These are phyloP conservation scores for Cyclargus thomasi DNA, from an alignment of 1,140 invertebrate genomes.

Conservation along the genomic window DNA sequence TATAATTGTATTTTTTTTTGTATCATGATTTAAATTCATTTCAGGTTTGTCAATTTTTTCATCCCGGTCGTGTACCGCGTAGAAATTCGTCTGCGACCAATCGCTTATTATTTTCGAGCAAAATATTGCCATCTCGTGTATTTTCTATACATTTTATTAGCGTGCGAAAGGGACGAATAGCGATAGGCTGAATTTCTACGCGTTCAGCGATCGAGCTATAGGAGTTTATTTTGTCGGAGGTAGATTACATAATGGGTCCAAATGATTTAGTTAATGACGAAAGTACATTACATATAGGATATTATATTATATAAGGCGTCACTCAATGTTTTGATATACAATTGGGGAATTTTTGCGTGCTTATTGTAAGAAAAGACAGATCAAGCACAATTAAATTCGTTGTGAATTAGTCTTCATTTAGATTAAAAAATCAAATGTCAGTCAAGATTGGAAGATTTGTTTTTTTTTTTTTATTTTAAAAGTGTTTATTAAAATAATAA, in stretches of 20 bases:
- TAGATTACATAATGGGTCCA: constrained; percentile 3
- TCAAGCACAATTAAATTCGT: not conserved
- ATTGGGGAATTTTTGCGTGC: no score
- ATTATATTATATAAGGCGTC: not conserved
- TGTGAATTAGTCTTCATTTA: not conserved
- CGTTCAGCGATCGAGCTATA: not conserved
- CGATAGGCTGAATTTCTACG: no score
- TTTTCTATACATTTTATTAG: no score
- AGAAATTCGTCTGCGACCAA: no score
- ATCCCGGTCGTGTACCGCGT: no score
- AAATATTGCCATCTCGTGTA: no score
- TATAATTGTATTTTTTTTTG: not conserved
- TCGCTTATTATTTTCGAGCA: no score
- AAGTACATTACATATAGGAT: constrained; percentile 7
- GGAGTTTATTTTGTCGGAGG: not conserved
- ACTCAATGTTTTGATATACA: no score
- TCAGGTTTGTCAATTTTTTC: not conserved
- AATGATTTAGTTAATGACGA: not conserved
- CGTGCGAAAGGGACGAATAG: not conserved
- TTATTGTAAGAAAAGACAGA: not conserved
- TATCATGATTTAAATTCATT: not conserved
- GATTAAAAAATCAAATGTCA: not conserved
- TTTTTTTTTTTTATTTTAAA: no score
- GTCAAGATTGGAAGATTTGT: not conserved
- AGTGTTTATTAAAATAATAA: no score